A percentile compares a stretch with the other conserved stretches of the same genome.
Evolutionary conservation across 2,113 vertebrate genomes (phyloP).

Genomic region (Copsychus sechellarum): DNA sequence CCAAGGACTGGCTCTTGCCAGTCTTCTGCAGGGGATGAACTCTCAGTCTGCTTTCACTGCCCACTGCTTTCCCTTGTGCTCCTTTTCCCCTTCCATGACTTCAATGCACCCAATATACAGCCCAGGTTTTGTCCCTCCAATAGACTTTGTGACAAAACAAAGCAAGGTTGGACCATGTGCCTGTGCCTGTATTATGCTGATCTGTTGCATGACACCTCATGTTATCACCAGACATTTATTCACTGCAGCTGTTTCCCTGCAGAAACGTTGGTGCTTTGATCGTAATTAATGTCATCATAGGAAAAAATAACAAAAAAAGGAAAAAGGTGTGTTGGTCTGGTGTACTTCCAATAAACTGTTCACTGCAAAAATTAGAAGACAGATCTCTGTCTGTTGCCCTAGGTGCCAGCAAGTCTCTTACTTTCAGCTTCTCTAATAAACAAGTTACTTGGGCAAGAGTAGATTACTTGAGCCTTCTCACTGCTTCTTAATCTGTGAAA

Average conservation of each 20-base stretch:
- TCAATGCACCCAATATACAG: not conserved
- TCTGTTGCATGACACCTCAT: not conserved
- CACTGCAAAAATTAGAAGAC: not conserved
- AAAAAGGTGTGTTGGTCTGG: not conserved
- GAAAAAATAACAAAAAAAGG: not conserved
- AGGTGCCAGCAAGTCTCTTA: not conserved
- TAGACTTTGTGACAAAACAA: not conserved
- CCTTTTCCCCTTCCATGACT: not conserved
- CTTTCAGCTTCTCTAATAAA: not conserved
- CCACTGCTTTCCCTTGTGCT: not conserved
- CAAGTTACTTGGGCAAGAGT: not conserved
- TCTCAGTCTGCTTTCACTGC: not conserved
- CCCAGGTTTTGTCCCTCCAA: not conserved
- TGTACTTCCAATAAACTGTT: not conserved
- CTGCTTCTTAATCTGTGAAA: constrained; percentile 21
- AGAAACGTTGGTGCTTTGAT: not conserved
- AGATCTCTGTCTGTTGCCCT: not conserved
- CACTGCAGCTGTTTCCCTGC: not conserved
- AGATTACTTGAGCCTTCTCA: not conserved
- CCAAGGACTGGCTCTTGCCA: not conserved
- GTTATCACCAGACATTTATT: not conserved
- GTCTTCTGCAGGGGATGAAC: not conserved
- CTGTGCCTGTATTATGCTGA: not conserved
- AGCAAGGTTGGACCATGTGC: not conserved
- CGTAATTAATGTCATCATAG: not conserved